These are phyloP conservation scores for Tachycineta bicolor DNA, from an alignment of 2,113 vertebrate species.

Conservation along the genomic window DNA sequence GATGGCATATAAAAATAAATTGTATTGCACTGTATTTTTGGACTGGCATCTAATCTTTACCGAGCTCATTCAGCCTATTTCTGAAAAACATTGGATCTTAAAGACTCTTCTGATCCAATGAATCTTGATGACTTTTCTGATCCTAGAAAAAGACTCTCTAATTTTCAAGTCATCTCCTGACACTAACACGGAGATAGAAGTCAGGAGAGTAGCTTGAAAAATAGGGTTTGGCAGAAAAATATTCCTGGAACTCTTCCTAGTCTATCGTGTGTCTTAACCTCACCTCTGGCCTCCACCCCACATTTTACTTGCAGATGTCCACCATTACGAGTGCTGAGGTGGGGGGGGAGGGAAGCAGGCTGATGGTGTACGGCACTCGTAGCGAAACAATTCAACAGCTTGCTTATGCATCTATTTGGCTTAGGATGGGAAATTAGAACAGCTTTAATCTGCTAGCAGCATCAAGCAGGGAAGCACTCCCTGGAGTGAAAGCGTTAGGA, in stretches of 20 bases:
- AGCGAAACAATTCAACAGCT: conserved; percentile 75
- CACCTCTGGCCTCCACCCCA: conserved; percentile 16
- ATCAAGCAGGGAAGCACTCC: conserved; percentile 72
- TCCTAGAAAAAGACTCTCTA: conserved; percentile 62
- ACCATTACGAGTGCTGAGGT: conserved; percentile 4
- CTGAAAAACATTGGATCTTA: conserved; percentile 68
- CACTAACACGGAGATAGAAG: conserved; percentile 52
- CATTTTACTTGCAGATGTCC: conserved; percentile 70
- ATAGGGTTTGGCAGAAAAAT: conserved; percentile 28
- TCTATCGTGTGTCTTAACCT: neutral
- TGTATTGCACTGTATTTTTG: conserved; percentile 72
- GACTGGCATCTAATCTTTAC: conserved; percentile 73
- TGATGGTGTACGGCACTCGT: neutral
- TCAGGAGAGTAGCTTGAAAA: conserved; percentile 48
- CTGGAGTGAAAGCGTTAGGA: conserved; percentile 68
- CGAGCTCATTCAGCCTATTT: conserved; percentile 61
- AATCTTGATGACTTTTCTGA: conserved; percentile 70
- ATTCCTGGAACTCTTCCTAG: neutral
- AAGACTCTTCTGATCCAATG: conserved; percentile 69
- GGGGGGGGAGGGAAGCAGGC: neutral
- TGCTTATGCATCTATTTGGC: conserved; percentile 83
- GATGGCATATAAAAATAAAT: conserved; percentile 75
- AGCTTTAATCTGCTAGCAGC: conserved; percentile 78
- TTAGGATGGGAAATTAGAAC: conserved; percentile 77
- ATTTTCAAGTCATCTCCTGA: conserved; percentile 69